Percentiles rank a stretch among this genome's conserved stretches.
These are phyloP conservation scores for Hydrophis major DNA, from an alignment of 2,797 vertebrate species.

Conservation along the genomic window DNA sequence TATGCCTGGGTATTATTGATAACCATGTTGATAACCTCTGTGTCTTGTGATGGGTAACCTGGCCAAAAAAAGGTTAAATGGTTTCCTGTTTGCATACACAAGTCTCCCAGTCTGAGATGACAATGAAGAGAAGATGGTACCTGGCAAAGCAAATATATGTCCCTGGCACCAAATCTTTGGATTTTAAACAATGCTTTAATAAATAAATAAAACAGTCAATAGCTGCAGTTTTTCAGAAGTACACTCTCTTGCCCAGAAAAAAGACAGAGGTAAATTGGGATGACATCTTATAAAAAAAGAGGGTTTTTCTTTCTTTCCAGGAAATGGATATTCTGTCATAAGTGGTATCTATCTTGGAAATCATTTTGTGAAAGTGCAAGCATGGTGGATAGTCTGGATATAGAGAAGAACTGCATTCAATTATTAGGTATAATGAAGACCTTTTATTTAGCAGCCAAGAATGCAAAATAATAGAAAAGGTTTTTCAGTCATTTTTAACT, in stretches of 20 bases:
- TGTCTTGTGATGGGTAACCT: not conserved
- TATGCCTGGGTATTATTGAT: not conserved
- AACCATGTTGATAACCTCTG: not conserved
- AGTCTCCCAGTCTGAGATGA: not conserved
- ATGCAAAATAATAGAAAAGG: not conserved
- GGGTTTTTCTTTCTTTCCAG: not conserved
- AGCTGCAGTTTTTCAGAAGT: not conserved
- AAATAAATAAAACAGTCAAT: not conserved
- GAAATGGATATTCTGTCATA: not conserved
- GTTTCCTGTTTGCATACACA: not conserved
- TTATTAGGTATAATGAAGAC: not conserved
- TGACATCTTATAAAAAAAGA: not conserved
- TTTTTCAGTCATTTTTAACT: not conserved
- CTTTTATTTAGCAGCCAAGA: not conserved
- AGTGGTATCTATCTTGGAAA: not conserved
- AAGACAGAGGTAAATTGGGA: not conserved
- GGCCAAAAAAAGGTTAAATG: not conserved
- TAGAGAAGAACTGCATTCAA: not conserved
- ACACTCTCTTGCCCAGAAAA: not conserved
- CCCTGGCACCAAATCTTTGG: not conserved
- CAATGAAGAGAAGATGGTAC: not conserved
- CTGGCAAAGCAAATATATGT: not conserved
- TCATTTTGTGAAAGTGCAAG: not conserved
- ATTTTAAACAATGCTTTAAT: not conserved
- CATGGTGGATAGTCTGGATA: not conserved